Conservation (phyloP, 2,113 vertebrate genomes). For the Nyctibius bracteatus region DNA sequence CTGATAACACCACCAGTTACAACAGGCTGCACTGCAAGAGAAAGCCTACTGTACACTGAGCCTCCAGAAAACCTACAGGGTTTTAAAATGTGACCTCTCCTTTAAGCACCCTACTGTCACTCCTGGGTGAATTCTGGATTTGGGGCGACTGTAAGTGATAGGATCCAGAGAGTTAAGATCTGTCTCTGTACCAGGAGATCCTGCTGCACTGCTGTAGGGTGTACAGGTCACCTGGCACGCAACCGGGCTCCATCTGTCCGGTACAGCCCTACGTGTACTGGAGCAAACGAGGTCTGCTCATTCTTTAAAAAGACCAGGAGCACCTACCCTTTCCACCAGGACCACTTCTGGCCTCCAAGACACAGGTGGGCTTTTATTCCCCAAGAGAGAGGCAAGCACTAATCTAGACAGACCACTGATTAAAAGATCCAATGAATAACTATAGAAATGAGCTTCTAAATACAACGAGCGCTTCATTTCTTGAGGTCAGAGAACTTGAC, state of each 20-base stretch:
- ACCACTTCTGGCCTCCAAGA: background rate
- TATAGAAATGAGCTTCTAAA: background rate
- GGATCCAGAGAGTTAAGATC: background rate
- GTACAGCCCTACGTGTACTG: rapidly evolving
- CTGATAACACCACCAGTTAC: background rate
- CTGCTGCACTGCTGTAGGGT: background rate
- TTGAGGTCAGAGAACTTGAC: background rate
- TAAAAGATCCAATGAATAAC: background rate
- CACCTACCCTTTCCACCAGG: background rate
- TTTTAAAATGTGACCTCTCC: background rate
- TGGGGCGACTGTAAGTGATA: background rate
- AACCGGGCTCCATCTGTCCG: rapidly evolving
- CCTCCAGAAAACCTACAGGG: background rate
- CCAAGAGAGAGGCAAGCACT: background rate
- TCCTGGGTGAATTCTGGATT: background rate
- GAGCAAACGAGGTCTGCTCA: background rate
- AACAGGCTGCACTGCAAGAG: background rate
- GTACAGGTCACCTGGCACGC: background rate
- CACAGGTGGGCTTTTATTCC: background rate
- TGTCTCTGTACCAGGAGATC: background rate
- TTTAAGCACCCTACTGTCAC: background rate
- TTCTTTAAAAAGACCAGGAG: background rate
- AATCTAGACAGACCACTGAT: background rate
- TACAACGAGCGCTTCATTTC: background rate
- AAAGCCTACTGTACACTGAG: background rate